Conservation (phyloP, 2,888 invertebrate genomes). For the Caradrina kadenii region DNA sequence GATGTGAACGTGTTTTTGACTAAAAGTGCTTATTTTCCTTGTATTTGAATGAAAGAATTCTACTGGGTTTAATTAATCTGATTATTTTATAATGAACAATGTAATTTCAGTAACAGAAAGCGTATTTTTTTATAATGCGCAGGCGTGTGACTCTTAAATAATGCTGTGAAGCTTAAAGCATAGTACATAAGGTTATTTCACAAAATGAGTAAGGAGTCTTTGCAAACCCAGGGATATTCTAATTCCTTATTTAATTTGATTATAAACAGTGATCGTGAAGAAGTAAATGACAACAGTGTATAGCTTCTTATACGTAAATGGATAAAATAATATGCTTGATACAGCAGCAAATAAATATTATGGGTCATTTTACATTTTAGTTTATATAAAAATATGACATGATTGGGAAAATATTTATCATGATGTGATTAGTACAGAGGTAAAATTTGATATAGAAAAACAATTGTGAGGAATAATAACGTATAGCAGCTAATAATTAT, state of each 20-base stretch:
- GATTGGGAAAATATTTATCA: background rate
- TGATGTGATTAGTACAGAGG: background rate
- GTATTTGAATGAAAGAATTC: background rate
- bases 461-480: conserved; percentile 7
- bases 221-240: background rate
- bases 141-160: background rate
- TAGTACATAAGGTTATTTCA: background rate
- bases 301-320: conserved; percentile 50
- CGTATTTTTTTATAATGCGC: background rate
- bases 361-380: background rate
- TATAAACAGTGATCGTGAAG: background rate
- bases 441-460: conserved; percentile 5
- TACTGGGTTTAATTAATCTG: background rate
- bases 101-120: background rate
- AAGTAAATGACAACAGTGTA: conserved; percentile 16
- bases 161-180: background rate
- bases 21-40: background rate
- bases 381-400: background rate
- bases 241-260: background rate
- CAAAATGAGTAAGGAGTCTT: background rate
- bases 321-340: conserved; percentile 48
- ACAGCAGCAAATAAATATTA: conserved; percentile 51
- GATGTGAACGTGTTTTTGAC: background rate
- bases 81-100: background rate
- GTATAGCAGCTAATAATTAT: conserved; percentile 9